Evolutionary conservation across 1,140 invertebrate genomes (phyloP), one percentile per base, ranked within the genome.

Genomic region (Anastrepha obliqua): DNA sequence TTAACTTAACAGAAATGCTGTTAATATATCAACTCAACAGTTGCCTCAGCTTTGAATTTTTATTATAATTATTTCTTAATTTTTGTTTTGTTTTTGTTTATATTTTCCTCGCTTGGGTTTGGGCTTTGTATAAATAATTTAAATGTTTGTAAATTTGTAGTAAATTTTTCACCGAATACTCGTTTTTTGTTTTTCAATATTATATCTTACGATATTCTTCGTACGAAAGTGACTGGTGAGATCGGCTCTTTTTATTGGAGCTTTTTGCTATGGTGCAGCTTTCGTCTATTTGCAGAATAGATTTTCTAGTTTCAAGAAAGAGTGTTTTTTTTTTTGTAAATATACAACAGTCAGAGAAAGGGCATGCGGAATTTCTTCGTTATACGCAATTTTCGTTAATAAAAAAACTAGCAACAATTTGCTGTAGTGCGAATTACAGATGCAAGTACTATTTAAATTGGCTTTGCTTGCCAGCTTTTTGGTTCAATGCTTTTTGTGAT

Each of bases 381-480:
- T 6, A 64, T 64, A 64, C 8, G 20, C 20, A 64, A 17, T 58
- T 58, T 58, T 58, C 55, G 13, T 8, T 58, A 13, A 8, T 62
- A 55, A 1, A n/a, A 81, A 81, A 81, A 20, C n/a, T 81, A 81
- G 74, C 74, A 81, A 81, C 74, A 81, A 81, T 81, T 81, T 81
- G 74, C 44, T 81, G 74, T 55, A 9, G 9, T 55, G 11, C n/a
- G 55, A 51, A 11, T 20, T 55, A 44, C 15, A 78, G n/a, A n/a
- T n/a, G n/a, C n/a, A n/a, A n/a, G n/a, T n/a, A n/a, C n/a, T n/a
- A n/a, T n/a, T n/a, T n/a, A n/a, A n/a, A n/a, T n/a, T n/a, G n/a
- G n/a, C n/a, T n/a, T n/a, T n/a, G n/a, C n/a, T n/a, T n/a, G 29
- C 29, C 29, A 51, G 39, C 17, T 42, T 42, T 42, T 15, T 70